These are phyloP conservation scores for Prunella fulvescens DNA, from an alignment of 2,113 vertebrate genomes.

Conservation along the genomic window DNA sequence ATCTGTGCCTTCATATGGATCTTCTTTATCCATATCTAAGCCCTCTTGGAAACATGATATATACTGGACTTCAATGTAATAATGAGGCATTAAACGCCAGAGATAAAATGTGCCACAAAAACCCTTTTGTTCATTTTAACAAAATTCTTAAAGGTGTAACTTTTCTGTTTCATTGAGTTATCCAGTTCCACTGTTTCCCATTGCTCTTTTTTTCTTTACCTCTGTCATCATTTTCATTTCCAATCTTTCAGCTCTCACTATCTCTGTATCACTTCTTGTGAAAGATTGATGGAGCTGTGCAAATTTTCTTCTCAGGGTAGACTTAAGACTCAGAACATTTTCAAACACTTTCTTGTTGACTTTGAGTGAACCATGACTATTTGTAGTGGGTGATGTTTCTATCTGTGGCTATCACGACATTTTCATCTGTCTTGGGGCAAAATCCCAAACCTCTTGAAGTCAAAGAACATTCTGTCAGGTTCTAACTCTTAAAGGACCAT, in stretches of 20 bases:
- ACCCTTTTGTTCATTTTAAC: neutral
- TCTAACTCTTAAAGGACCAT: neutral
- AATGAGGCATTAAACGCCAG: neutral
- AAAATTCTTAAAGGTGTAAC: neutral
- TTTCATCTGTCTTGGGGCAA: neutral
- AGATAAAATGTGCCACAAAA: neutral
- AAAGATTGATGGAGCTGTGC: neutral
- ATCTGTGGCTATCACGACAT: neutral
- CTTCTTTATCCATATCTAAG: neutral
- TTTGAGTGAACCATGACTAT: neutral
- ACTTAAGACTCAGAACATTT: neutral
- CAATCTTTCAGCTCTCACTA: neutral
- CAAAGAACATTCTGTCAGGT: neutral
- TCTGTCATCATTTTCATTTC: neutral
- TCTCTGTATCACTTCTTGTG: neutral
- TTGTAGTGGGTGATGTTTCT: neutral
- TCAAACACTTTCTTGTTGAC: neutral
- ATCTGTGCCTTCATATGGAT: neutral
- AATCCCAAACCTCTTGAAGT: neutral
- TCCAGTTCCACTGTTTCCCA: neutral
- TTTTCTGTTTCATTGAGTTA: neutral
- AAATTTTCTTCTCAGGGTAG: neutral
- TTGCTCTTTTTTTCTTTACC: neutral
- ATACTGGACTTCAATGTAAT: neutral
- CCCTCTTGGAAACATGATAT: neutral